Conservation (phyloP, 2,888 invertebrate species). For the Perithous albicinctus region DNA sequence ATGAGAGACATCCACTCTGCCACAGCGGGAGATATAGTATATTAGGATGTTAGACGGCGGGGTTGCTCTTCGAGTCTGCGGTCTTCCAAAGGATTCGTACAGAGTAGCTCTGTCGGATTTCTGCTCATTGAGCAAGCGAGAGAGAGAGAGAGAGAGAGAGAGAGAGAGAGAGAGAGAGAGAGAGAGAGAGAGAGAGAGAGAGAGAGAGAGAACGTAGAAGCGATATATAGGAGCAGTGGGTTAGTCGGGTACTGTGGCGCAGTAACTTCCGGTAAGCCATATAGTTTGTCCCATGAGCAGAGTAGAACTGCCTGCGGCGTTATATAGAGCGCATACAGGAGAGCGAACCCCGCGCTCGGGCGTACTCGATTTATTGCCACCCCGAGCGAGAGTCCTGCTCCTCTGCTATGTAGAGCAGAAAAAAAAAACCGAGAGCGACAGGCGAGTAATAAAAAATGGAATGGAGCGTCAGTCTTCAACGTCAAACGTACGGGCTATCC, state of each 20-base stretch:
- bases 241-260: constrained; percentile 62
- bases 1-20: constrained; percentile 14
- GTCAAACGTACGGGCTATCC: constrained; percentile 29
- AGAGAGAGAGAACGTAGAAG: constrained; percentile 15
- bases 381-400: constrained; percentile 40
- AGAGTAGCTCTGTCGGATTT: constrained; percentile 43
- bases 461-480: constrained; percentile 52
- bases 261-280: constrained; percentile 68
- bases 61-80: constrained; percentile 27
- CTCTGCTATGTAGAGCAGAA: constrained; percentile 58
- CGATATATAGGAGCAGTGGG: no score
- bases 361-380: constrained; percentile 62
- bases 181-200: no score
- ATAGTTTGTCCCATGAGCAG: constrained; percentile 59
- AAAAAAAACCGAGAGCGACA: constrained; percentile 52
- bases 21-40: background rate
- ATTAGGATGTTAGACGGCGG: constrained; percentile 13
- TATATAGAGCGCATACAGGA: constrained; percentile 15
- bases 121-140: constrained; percentile 35
- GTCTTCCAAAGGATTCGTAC: constrained; percentile 56
- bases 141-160: background rate
- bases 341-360: constrained; percentile 13
- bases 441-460: constrained; percentile 57
- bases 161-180: constrained; percentile 1
- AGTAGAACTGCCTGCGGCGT: constrained; percentile 34